Base-by-base conservation (phyloP, 2,888 invertebrate species). In the Yponomeuta malinellus region DNA sequence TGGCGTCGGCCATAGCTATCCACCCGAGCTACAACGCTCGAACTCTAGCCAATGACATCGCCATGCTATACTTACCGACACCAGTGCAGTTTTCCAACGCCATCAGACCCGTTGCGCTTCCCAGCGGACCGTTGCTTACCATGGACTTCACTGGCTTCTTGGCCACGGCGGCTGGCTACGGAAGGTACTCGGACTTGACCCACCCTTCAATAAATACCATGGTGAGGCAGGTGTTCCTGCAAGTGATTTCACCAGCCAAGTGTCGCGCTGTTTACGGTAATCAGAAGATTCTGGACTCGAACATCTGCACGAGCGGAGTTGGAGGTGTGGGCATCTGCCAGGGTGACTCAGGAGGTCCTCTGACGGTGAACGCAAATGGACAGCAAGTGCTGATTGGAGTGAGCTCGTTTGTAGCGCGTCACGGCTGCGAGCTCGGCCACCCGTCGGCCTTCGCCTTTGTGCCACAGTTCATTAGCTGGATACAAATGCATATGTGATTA, bases 241-340 rank as follows among this genome's bases (percentile, higher is more conserved):
- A 82, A 76, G 80, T 86, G 65, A 85, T 88, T 74, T 73, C 84
- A 9, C 69, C 80, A 68, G 73, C 76, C 2, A 78, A 81, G 66
- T 89, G 89, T 71, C 76, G 79, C 43, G 72, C 71, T 15, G 75
- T 77, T 70, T 88, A 79, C 72, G 87, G 87, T 2, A 37, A 77
- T 48, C 12, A 59, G 12, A 66, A 80, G 2, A 78, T 88, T 65
- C 74, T 79, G 74, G 79, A 86, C 70, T 84, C 86, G 0, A 89
- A 88, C 72, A 81, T 89, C 71, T 89, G 88, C 72, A 90, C 89
- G 2, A 83, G 78, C 70, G 89, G 89, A 5, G 71, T 74, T 9
- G 87, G 88, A 15, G 86, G 84, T 15, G 85, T 86, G 63, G 89
- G 89, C 2, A 88, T 88, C 72, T 89, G 89, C 74, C 83, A 81